These are phyloP conservation scores for Uria lomvia DNA, from an alignment of 2,113 vertebrate species.

Conservation along the genomic window DNA sequence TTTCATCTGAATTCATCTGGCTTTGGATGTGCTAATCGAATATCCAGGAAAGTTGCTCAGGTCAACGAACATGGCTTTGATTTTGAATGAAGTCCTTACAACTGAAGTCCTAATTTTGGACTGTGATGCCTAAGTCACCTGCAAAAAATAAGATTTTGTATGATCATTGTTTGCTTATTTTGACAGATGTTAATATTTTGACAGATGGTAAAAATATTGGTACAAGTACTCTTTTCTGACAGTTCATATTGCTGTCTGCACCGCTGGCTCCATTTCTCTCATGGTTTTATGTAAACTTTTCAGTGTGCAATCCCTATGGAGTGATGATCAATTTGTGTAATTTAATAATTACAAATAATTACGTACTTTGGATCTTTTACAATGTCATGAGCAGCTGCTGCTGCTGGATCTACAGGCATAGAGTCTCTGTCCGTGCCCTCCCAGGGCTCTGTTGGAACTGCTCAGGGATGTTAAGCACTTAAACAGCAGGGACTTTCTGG, in stretches of 20 bases:
- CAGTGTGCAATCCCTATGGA: neutral
- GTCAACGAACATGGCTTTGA: neutral
- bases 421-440: neutral
- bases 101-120: neutral
- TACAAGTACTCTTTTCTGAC: neutral
- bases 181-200: neutral
- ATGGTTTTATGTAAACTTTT: neutral
- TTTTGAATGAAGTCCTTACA: neutral
- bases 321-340: neutral
- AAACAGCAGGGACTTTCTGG: conserved; percentile 51
- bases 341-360: conserved; percentile 20
- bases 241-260: neutral
- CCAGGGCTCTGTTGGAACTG: conserved; percentile 32
- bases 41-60: neutral
- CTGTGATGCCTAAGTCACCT: neutral
- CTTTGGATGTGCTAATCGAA: neutral
- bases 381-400: neutral
- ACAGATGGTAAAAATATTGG: neutral
- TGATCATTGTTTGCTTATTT: neutral
- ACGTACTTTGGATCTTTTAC: neutral
- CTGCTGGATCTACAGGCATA: neutral
- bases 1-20: neutral
- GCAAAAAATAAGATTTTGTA: neutral
- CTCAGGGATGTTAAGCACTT: conserved; percentile 9
- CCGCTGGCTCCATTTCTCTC: neutral